Base-by-base conservation (phyloP, 2,888 invertebrate species). In the Pseudococcus viburni region DNA sequence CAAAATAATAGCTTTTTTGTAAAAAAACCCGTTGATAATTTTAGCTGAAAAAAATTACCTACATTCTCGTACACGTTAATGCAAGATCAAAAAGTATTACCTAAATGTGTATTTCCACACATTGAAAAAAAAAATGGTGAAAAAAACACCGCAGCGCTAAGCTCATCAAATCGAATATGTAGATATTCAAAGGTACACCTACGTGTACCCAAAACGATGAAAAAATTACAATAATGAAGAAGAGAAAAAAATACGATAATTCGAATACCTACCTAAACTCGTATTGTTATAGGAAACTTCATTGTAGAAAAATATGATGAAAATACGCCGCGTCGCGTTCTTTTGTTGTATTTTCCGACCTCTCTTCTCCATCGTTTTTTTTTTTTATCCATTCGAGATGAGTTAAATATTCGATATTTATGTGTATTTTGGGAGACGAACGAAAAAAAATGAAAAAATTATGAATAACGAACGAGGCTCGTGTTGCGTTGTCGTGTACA, bases 141-240 rank as follows among this genome's bases (percentile, higher is more conserved):
- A 55, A 51, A 55, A 51, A 51, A 51, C 6, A 17, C 55, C 6
- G 8, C 55, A 8, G 55, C 55, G 8, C 55, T 55, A 55, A 55
- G 55, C 55, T 55, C 55, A 55, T 55, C 55, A 55, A 55, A 55
- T 55, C 55, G 55, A 55, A 55, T 55, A 55, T 55, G n/a, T 55
- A 55, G 55, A 55, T 55, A 55, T 55, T 55, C 55, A 55, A 55
- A 55, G 55, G 55, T n/a, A 8, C 15, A 15, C 42, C 48, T 51
- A 51, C 15, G 48, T 51, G 12, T 11, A 5, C 46, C 9, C 12
- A 51, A 55, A 55, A 55, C 7, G 55, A 15, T n/a, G 55, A 55
- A 55, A 55, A 55, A 55, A 55, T 55, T 55, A 55, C n/a, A n/a
- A 55, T 55, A 55, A 55, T 55, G 55, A 55, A 55, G 55, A 55